A percentile compares a stretch with the other conserved stretches of the same genome.
Evolutionary conservation across 2,797 vertebrate species (phyloP).

Genomic region (Avahi laniger): DNA sequence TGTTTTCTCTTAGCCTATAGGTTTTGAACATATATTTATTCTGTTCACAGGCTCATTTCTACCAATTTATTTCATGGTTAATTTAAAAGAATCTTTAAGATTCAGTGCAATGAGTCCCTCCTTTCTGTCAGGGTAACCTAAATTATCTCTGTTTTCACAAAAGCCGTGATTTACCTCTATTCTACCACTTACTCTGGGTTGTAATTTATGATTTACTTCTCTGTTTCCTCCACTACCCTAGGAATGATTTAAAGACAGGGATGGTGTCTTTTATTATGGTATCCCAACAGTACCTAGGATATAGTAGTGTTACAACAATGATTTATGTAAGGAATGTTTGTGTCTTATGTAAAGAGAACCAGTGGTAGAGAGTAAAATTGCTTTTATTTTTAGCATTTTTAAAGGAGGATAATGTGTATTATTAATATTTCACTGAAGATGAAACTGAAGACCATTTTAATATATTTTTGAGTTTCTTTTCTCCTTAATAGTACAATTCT

Average conservation of each 20-base stretch:
- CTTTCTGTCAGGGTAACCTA: neutral
- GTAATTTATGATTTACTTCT: neutral
- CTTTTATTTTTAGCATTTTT: neutral
- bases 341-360: neutral
- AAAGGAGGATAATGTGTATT: neutral
- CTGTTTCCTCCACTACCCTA: neutral
- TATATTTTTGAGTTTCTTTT: neutral
- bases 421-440: neutral
- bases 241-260: neutral
- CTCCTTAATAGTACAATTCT: neutral
- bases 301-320: neutral
- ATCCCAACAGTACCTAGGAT: neutral
- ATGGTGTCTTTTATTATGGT: neutral
- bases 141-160: neutral
- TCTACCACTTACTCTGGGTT: neutral
- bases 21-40: neutral
- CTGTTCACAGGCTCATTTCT: neutral
- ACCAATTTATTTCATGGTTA: neutral
- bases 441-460: neutral
- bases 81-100: neutral
- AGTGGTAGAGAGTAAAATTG: neutral
- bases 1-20: neutral
- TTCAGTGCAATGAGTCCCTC: neutral
- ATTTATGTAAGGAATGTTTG: neutral
- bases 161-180: neutral